A percentile compares a stretch with the other conserved stretches of the same genome.
Conservation (phyloP, 2,113 vertebrate genomes). For the Dipodomys spectabilis region DNA sequence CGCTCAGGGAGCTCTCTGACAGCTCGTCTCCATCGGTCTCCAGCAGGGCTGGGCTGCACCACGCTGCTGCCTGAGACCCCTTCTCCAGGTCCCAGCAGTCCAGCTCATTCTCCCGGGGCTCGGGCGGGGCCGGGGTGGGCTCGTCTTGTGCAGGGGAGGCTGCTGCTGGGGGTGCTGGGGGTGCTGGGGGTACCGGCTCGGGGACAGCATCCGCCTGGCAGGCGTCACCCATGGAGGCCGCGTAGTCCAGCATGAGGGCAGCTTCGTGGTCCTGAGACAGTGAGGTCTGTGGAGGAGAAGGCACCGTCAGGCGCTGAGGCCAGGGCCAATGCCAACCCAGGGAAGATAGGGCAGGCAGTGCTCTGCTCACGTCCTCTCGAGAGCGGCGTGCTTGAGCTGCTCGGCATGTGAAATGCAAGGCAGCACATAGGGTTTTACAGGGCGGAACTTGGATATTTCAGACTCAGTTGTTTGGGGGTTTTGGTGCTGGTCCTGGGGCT, state of each 20-base stretch:
- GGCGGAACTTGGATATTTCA: too few species aligned
- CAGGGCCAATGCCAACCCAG: too few species aligned
- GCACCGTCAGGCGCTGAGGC: background rate
- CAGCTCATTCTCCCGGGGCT: conserved; percentile 69
- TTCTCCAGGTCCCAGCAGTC: conserved; percentile 82
- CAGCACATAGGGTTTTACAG: too few species aligned
- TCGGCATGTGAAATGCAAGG: background rate
- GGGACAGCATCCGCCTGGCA: conserved; percentile 82
- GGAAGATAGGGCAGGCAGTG: too few species aligned
- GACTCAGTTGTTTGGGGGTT: too few species aligned
- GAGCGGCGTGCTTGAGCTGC: background rate
- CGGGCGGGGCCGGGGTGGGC: background rate
- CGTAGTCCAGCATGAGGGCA: conserved; percentile 93
- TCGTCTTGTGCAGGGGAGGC: conserved; percentile 60
- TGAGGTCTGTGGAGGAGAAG: conserved; percentile 80
- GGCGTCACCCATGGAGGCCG: conserved; percentile 93
- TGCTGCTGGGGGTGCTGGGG: conserved; percentile 42
- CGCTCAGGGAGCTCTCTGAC: conserved; percentile 93
- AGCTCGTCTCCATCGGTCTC: conserved; percentile 88
- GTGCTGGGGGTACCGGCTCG: conserved; percentile 21
- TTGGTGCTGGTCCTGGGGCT: too few species aligned
- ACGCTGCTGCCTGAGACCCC: conserved; percentile 72
- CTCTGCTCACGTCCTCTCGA: too few species aligned
- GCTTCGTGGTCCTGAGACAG: conserved; percentile 93
- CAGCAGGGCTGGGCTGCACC: conserved; percentile 87